Conservation (phyloP, 2,113 vertebrate genomes). For the Sprattus sprattus region DNA sequence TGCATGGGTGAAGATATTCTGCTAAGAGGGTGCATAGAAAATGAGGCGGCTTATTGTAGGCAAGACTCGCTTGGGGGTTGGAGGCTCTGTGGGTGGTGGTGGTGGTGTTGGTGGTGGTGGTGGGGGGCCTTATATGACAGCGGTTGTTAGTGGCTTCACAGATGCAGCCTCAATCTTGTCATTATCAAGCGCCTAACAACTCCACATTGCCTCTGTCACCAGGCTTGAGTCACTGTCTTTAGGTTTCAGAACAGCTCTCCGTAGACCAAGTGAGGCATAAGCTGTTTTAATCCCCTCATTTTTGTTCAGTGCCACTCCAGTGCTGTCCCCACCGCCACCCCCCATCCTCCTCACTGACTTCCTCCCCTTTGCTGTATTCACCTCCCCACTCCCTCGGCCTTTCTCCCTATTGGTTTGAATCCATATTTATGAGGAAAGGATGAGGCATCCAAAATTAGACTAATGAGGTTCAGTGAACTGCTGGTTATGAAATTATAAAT, state of each 20-base stretch:
- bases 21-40: not conserved
- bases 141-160: not conserved
- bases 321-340: not conserved
- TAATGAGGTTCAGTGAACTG: conserved; percentile 26
- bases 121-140: not conserved
- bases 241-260: conserved; percentile 20
- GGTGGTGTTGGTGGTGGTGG: not conserved
- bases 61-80: conserved; percentile 24
- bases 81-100: not conserved
- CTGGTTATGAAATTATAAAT: conserved; percentile 5
- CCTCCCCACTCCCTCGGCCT: conserved; percentile 12
- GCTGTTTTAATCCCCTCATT: conserved; percentile 55
- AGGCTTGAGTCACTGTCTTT: conserved; percentile 19
- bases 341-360: conserved; percentile 34
- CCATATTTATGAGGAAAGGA: conserved; percentile 38
- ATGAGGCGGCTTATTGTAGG: conserved; percentile 14
- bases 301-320: conserved; percentile 21
- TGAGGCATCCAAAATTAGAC: conserved; percentile 23
- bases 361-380: not conserved
- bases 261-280: conserved; percentile 38
- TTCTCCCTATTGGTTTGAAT: conserved; percentile 23
- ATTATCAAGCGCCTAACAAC: conserved; percentile 6
- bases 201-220: conserved; percentile 17
- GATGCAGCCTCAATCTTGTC: not conserved
- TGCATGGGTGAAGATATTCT: not conserved